Base-by-base conservation (phyloP, 2,113 vertebrate genomes). In the Vimba vimba region DNA sequence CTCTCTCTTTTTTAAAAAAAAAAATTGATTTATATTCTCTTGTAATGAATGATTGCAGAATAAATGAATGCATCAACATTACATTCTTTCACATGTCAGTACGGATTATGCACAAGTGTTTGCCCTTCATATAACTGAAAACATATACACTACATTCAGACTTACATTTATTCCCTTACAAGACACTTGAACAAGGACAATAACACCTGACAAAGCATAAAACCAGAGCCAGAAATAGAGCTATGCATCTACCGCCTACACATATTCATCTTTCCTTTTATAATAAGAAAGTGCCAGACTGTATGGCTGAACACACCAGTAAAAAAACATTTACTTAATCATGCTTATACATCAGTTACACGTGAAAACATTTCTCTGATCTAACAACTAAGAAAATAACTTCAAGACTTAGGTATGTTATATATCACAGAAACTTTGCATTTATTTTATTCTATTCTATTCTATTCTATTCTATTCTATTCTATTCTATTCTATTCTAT, bases 161-260 rank as follows among this genome's bases (percentile, higher is more conserved):
- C 21, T 39, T 10, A 23, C 19, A 43, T 71, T 4, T 13, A 4
- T 39, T 71, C 2, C 0, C 2, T 6, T 71, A 23, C 43, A 71
- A 71, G 19, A 23, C 19, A 43, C 21, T 43, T n/a, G 23, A 73
- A 73, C 69, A 73, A 12, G 69, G 4, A 73, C 36, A 73, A 45
- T 12, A 13, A 73, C 69, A 43, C 36, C 69, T 73, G 69, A 73
- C 69, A 10, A 45, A 73, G 69, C 69, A 73, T 73, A 36, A 57
- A 73, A 73, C 36, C 69, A 45, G 21, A n/a, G 69, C 69, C 69
- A 73, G 11, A 45, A 73, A 73, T n/a, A 73, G 69, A 73, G 69
- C 69, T 73, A 21, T 43, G 69, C 69, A 43, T 73, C 36, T 39
- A 73, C 36, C 21, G 10, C 36, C 69, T 43, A 73, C 69, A 73